These are phyloP conservation scores for Rhabdomys dilectus DNA, from an alignment of 2,113 vertebrate genomes.

Conservation along the genomic window DNA sequence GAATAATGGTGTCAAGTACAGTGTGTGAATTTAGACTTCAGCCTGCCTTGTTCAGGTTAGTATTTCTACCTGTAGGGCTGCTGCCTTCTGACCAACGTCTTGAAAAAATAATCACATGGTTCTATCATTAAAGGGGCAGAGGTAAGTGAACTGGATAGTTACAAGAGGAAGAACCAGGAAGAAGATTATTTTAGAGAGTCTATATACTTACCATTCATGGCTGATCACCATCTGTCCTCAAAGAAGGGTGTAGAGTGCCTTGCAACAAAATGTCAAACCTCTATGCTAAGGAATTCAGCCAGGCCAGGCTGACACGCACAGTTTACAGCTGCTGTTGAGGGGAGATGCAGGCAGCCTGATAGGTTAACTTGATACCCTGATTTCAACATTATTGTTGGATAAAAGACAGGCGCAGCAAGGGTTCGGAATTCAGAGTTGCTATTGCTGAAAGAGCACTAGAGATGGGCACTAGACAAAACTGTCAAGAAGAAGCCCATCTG, in stretches of 20 bases:
- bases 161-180: not conserved
- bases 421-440: not conserved
- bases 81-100: not conserved
- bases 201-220: not conserved
- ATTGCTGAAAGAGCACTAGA: slow-evolving; percentile 46
- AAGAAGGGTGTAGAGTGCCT: not conserved
- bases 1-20: not conserved
- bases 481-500: not conserved
- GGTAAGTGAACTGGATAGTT: not conserved
- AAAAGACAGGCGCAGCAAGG: not conserved
- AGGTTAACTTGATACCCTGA: slow-evolving; percentile 43
- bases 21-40: not conserved
- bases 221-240: not conserved
- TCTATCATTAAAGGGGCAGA: not conserved
- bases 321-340: not conserved
- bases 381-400: slow-evolving; percentile 46
- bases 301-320: not conserved
- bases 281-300: not conserved
- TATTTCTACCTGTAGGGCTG: not conserved
- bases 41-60: not conserved
- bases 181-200: not conserved
- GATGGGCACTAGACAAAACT: slow-evolving; percentile 11
- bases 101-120: not conserved
- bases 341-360: not conserved
- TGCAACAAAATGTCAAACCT: not conserved